These are phyloP conservation scores for Pantherophis guttatus DNA, from an alignment of 2,113 vertebrate species.

Conservation along the genomic window DNA sequence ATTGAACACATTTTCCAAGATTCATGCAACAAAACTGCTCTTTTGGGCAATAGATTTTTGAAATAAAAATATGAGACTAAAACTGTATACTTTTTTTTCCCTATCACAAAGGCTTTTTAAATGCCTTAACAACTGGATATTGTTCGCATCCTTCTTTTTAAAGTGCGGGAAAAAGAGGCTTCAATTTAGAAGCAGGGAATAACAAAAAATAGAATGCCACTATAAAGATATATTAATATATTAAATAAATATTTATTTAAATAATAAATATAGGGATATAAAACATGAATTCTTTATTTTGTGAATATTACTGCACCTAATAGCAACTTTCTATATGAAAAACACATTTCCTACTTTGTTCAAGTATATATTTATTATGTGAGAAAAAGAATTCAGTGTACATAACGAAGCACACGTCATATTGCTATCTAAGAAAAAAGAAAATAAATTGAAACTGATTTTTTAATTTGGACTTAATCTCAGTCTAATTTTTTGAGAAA, in stretches of 20 bases:
- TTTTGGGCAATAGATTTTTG: background rate
- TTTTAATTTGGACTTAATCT: background rate
- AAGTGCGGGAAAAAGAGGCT: background rate
- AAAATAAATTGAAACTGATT: background rate
- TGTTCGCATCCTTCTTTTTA: conserved; percentile 12
- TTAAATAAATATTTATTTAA: background rate
- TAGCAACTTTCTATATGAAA: conserved; percentile 34
- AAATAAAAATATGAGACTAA: background rate
- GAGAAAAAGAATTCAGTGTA: background rate
- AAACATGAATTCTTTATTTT: conserved; percentile 10
- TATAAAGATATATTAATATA: background rate
- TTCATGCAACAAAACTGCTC: background rate
- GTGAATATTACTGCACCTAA: background rate
- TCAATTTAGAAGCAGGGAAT: background rate
- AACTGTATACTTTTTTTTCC: background rate
- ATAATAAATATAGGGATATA: background rate
- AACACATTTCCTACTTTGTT: conserved; percentile 45
- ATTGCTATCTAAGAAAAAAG: background rate
- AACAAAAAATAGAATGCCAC: background rate
- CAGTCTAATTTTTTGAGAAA: background rate
- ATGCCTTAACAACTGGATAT: background rate
- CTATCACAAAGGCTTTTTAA: conserved; percentile 19
- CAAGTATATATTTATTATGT: background rate
- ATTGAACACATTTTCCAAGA: conserved; percentile 3
- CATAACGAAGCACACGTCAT: background rate